phyloP scores from a whole-genome alignment of 2,797 vertebrate species.

The Anguilla pacifica region DNA sequence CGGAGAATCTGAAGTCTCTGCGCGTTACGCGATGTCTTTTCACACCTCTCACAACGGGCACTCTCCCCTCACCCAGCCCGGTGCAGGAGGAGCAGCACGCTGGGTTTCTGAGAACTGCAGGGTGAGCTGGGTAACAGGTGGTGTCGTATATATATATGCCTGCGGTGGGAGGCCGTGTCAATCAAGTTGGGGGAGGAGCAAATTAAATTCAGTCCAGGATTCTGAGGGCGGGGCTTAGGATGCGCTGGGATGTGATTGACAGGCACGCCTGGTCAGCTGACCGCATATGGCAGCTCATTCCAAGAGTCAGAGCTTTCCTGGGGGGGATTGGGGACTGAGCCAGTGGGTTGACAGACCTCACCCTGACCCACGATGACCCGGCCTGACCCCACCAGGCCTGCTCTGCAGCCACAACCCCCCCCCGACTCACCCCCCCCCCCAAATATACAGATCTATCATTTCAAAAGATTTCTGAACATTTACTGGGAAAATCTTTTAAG shows the following conservation, averaged over 20 bases:
- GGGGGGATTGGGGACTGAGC: slow-evolving; percentile 26
- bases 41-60: neutral
- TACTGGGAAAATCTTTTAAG: neutral
- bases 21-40: neutral
- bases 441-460: neutral
- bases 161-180: neutral
- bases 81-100: too few species aligned
- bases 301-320: slow-evolving; percentile 17
- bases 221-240: slow-evolving; percentile 22
- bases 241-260: slow-evolving; percentile 15
- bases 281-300: slow-evolving; percentile 30
- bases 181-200: neutral
- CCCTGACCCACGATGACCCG: slow-evolving; percentile 30
- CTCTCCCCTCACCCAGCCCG: too few species aligned
- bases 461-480: neutral
- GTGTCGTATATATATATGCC: neutral
- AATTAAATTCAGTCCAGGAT: neutral
- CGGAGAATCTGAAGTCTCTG: neutral
- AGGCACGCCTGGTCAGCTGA: slow-evolving; percentile 27
- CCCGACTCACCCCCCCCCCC: neutral
- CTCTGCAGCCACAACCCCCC: neutral
- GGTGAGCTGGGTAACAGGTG: neutral
- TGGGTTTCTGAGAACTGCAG: too few species aligned
- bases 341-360: slow-evolving; percentile 6
- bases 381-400: neutral